Base-by-base conservation (phyloP, 1,140 invertebrate genomes). In the Cheumatopsyche charites region DNA sequence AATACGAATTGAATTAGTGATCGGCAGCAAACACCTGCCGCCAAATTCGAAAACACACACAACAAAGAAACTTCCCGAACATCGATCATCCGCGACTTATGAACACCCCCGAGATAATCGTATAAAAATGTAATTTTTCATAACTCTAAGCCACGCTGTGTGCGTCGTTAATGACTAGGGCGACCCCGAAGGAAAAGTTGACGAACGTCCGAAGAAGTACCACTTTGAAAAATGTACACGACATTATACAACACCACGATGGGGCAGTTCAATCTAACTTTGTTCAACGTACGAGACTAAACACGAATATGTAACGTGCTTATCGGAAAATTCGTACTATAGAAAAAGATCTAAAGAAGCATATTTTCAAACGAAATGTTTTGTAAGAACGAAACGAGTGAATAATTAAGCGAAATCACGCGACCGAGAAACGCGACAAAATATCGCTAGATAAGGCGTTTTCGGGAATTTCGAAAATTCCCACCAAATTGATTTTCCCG, bases 1-100 rank as follows among this genome's bases (percentile, higher is more conserved):
- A 62, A 13, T 15, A 21, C 11, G 63, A 47, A 66, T 66, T 29
- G 63, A 66, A 66, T 45, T 66, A 66, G 11, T 21, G 19, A 66
- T 66, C 23, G 42, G 19, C 62, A 23, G 26, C 26, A 63, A 66
- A 42, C 63, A 66, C 63, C 63, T 66, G 63, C 47, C 41, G 42
- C 63, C 63, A 47, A 47, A 66, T 47, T 66, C 47, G 25, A 66
- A 66, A n/a, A 65, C 19, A 66, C 47, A 25, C 26, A 9, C 63
- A n/a, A 19, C 43, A 19, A 19, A 19, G 62, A 65, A 65, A 65
- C 26, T 65, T 1, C 12, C 25, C 55, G 21, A 58, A 58, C 55
- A 58, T 58, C 55, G 17, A 58, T 58, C 55, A 58, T 58, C 25
- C 23, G 55, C 21, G 55, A 19, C 12, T 36, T 36, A 36, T 36